phyloP scores from a whole-genome alignment of 2,888 invertebrate species.

The Dasypolia templi region DNA sequence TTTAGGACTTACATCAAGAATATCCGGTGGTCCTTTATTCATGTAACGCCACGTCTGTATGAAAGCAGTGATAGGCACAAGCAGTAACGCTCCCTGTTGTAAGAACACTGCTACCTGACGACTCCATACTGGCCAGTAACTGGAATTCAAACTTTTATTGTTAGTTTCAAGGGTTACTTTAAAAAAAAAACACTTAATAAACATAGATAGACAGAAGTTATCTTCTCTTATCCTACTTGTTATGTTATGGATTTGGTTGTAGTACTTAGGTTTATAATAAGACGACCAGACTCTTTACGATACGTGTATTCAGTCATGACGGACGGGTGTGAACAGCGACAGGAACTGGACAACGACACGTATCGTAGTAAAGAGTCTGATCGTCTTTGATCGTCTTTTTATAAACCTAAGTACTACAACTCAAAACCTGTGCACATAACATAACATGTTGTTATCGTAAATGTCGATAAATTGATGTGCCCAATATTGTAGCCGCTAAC shows the following conservation, averaged over 20 bases:
- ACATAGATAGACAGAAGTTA: not conserved
- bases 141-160: constrained; percentile 65
- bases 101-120: constrained; percentile 93
- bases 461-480: not conserved
- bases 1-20: constrained; percentile 93
- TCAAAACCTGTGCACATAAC: too few species aligned
- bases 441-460: not conserved
- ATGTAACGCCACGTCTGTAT: constrained; percentile 93
- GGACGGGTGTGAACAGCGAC: too few species aligned
- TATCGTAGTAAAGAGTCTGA: too few species aligned
- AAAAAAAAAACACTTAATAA: not conserved
- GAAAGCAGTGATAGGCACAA: constrained; percentile 93
- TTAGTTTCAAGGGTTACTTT: not conserved
- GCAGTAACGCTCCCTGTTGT: constrained; percentile 94
- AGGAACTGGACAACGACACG: too few species aligned
- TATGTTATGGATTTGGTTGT: too few species aligned
- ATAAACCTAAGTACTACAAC: too few species aligned
- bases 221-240: not conserved
- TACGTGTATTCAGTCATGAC: too few species aligned
- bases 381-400: too few species aligned
- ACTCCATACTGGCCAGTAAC: constrained; percentile 95
- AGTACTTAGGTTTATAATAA: too few species aligned
- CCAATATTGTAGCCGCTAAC: not conserved
- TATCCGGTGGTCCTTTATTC: constrained; percentile 95
- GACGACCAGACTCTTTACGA: too few species aligned